Evolutionary conservation across 1,140 invertebrate genomes (phyloP), one percentile per base, ranked within the genome.

Genomic region (Glomeris maerens): DNA sequence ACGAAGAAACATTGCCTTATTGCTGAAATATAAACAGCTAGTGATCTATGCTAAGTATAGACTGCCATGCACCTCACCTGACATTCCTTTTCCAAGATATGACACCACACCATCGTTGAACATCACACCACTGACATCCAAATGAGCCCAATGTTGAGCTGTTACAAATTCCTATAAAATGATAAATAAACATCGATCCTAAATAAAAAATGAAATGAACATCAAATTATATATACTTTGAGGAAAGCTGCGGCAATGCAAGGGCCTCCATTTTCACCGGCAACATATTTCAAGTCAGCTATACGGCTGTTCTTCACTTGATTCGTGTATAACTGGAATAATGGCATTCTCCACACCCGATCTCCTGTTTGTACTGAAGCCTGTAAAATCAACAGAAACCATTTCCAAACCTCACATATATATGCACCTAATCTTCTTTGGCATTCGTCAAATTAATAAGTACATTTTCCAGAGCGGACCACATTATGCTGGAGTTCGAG

Each of bases 171-270:
- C 86, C 60, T 79, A 70, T 3, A 55, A 38, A 31, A n/a, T 22
- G 2, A n/a, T n/a, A n/a, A 47, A 25, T 47, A 21, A 42, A 21
- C 5, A 39, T 28, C 27, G 31, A 20, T 40, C 21, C 20, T 47
- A 10, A 25, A 38, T 10, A 7, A 21, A 1, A 4, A 17, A 17
- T 27, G 29, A 47, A 25, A 26, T 39, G 21, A 20, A 40, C n/a
- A n/a, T n/a, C n/a, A 25, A 31, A 2, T 22, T 7, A 38, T 3
- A 39, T 26, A 52, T 55, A 72, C 72, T 62, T 65, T 72, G 0
- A 94, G 69, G 62, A 93, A 93, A 1, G 86, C 86, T 28, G 90
- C 90, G 17, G 88, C 89, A 46, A 80, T 84, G 57, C 86, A 90
- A 2, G 85, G 77, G 48, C 86, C 84, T 1, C 78, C 87, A 17